A percentile compares a stretch with the other conserved stretches of the same genome.
Evolutionary conservation across 2,888 invertebrate genomes (phyloP).

Genomic region (Panzeria rudis): DNA sequence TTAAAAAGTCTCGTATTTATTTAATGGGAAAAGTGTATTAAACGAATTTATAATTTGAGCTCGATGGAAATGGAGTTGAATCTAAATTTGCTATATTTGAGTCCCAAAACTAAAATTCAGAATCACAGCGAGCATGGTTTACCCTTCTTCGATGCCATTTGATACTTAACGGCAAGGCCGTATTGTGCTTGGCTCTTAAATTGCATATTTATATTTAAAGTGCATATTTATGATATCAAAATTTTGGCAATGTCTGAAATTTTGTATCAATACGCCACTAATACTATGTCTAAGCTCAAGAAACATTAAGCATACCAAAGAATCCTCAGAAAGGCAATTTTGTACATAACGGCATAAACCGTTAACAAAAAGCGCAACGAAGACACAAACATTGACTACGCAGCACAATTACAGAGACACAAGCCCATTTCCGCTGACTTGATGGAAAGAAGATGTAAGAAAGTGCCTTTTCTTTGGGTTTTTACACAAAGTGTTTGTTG

Average conservation of each 20-base stretch:
- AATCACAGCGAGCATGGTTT: no score
- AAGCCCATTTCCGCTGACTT: slow-evolving; percentile 49
- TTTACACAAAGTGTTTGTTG: slow-evolving; percentile 1
- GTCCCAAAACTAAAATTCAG: no score
- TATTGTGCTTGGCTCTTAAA: no score
- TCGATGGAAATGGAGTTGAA: not conserved
- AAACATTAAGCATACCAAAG: slow-evolving; percentile 5
- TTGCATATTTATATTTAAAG: no score
- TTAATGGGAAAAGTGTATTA: not conserved
- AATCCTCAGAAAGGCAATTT: slow-evolving; percentile 58
- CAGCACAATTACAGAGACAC: slow-evolving; percentile 46
- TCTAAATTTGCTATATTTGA: no score
- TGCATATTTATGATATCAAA: not conserved
- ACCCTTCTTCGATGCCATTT: no score
- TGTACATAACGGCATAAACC: slow-evolving; percentile 17
- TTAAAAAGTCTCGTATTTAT: not conserved
- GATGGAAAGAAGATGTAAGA: slow-evolving; percentile 19
- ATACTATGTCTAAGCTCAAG: not conserved
- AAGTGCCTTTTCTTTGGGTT: slow-evolving; percentile 27
- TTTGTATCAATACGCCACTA: slow-evolving; percentile 3
- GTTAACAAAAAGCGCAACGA: slow-evolving; percentile 10
- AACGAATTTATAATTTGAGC: not conserved
- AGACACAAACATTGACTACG: slow-evolving; percentile 53
- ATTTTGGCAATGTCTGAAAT: not conserved
- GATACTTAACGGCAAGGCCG: no score